Conservation (phyloP, 2,113 vertebrate genomes). For the Actenoides hombroni region DNA sequence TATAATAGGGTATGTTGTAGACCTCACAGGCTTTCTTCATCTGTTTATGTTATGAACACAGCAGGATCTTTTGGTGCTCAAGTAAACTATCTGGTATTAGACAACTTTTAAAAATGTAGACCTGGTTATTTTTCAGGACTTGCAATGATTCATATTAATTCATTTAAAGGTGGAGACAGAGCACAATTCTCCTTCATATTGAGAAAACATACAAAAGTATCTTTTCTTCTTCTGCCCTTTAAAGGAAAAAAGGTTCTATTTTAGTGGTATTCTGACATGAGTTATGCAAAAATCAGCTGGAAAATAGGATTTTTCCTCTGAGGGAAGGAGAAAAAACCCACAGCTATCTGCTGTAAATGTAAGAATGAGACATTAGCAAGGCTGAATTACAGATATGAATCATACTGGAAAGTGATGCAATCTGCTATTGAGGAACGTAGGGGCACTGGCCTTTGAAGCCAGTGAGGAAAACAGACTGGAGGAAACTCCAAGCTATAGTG, state of each 20-base stretch:
- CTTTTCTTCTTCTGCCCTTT: not conserved
- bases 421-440: not conserved
- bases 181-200: not conserved
- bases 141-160: not conserved
- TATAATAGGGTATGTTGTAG: not conserved
- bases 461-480: not conserved
- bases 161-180: not conserved
- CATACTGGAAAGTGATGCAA: not conserved
- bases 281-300: not conserved
- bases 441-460: not conserved
- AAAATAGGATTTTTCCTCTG: not conserved
- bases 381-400: not conserved
- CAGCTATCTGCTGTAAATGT: not conserved
- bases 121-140: not conserved
- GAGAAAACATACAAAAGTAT: not conserved
- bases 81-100: not conserved
- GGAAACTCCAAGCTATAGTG: not conserved
- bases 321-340: not conserved
- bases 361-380: not conserved
- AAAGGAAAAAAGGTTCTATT: not conserved
- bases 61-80: not conserved
- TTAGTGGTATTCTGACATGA: not conserved
- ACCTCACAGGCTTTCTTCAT: not conserved
- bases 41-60: not conserved
- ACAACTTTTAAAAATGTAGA: not conserved